These are phyloP conservation scores for Pseudopipra pipra DNA, from an alignment of 2,113 vertebrate species.

Conservation along the genomic window DNA sequence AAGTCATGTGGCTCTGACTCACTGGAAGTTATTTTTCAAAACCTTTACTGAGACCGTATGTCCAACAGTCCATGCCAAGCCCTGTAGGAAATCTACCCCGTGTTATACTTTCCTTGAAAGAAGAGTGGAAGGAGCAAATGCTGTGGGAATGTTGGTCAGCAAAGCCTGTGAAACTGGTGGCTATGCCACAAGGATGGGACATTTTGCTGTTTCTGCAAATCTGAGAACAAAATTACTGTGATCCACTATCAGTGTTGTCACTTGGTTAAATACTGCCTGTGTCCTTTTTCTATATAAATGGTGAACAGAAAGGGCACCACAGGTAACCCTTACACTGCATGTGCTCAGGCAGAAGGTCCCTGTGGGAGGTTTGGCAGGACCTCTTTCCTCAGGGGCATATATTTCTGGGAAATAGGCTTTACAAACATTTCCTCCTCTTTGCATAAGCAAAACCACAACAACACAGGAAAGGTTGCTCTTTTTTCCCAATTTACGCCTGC, in stretches of 20 bases:
- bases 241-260: background rate
- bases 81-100: background rate
- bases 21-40: conserved; percentile 21
- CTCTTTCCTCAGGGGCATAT: background rate
- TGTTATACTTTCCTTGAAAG: conserved; percentile 32
- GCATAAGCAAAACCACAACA: background rate
- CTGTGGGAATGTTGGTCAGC: background rate
- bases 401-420: background rate
- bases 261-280: background rate
- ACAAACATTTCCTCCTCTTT: conserved; percentile 17
- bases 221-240: background rate
- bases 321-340: background rate
- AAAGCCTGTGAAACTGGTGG: background rate
- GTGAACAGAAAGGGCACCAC: background rate
- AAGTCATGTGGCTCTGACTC: conserved; percentile 24
- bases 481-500: background rate
- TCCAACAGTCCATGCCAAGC: background rate
- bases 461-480: background rate
- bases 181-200: background rate
- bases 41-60: background rate
- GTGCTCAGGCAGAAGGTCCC: background rate
- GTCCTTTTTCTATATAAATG: background rate
- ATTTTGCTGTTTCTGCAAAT: background rate
- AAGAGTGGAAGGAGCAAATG: background rate
- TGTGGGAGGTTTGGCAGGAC: background rate